Conservation (phyloP, 37 sponge, comb jelly and placozoan genomes). For the Eunapius fragilis region DNA sequence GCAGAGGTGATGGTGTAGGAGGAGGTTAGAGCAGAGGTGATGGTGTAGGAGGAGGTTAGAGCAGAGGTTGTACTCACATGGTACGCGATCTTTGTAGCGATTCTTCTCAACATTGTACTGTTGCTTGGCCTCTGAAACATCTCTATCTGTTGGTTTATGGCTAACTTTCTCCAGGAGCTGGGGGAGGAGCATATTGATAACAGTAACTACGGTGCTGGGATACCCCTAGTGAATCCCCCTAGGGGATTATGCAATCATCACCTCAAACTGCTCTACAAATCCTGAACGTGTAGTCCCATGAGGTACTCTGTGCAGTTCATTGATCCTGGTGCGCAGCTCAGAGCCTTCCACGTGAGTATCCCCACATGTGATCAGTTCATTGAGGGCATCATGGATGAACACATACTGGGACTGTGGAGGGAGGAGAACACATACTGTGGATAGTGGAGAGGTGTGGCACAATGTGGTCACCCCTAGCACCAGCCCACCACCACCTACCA, state of each 20-base stretch:
- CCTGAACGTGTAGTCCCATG: constrained; percentile 42
- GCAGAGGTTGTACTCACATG: no score
- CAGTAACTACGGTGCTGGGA: no score
- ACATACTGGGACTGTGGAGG: constrained; percentile 65
- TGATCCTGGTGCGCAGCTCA: constrained; percentile 22
- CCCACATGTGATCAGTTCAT: constrained; percentile 73
- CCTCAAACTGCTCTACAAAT: constrained; percentile 48
- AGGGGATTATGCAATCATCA: neutral
- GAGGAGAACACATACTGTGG: neutral
- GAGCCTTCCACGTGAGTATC: constrained; percentile 36
- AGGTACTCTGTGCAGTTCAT: constrained; percentile 27
- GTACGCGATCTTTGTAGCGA: constrained; percentile 36
- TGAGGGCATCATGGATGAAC: constrained; percentile 80
- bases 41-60: no score
- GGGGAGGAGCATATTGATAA: no score
- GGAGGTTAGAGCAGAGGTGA: no score
- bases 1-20: no score
- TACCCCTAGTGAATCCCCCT: no score
- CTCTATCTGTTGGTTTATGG: constrained; percentile 34
- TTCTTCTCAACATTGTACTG: constrained; percentile 65
- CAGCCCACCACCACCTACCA: no score
- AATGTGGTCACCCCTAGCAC: no score
- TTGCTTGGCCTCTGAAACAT: constrained; percentile 47
- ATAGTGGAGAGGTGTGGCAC: no score
- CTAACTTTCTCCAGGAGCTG: constrained; percentile 71